These are phyloP conservation scores for Daboia siamensis DNA, from an alignment of 2,113 vertebrate genomes.

Conservation along the genomic window DNA sequence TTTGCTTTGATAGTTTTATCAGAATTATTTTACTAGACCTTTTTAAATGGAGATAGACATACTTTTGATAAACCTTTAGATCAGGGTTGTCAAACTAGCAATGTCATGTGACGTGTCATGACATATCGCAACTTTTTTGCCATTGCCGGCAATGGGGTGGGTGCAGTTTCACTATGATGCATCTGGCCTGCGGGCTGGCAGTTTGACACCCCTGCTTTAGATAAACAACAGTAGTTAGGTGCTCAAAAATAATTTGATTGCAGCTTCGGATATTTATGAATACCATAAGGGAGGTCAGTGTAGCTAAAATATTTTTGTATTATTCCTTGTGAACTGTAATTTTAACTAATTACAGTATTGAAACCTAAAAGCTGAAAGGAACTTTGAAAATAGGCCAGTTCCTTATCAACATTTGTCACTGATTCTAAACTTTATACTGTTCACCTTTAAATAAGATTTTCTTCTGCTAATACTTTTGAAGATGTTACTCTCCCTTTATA, in stretches of 20 bases:
- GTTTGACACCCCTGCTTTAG: not conserved
- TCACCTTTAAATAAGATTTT: not conserved
- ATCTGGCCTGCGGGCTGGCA: too few species aligned
- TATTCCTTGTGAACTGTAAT: not conserved
- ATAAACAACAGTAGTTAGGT: not conserved
- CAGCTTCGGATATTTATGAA: not conserved
- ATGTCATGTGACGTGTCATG: too few species aligned
- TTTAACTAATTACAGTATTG: not conserved
- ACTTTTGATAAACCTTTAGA: not conserved
- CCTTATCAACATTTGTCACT: not conserved
- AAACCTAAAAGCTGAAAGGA: not conserved
- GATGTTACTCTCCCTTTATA: not conserved
- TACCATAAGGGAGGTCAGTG: not conserved
- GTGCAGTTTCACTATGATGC: too few species aligned
- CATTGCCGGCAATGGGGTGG: too few species aligned
- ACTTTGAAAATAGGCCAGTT: not conserved
- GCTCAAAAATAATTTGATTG: not conserved
- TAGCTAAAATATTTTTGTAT: not conserved
- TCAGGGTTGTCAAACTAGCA: too few species aligned
- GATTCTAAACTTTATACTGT: not conserved
- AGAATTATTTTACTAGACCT: not conserved
- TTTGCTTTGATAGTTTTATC: not conserved
- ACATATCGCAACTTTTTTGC: too few species aligned
- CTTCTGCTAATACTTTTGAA: not conserved
- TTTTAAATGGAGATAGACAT: constrained; percentile 26